Percentiles rank a stretch among this genome's conserved stretches.
Evolutionary conservation across 2,888 invertebrate genomes (phyloP).

Genomic region (Pristionchus japonicus): DNA sequence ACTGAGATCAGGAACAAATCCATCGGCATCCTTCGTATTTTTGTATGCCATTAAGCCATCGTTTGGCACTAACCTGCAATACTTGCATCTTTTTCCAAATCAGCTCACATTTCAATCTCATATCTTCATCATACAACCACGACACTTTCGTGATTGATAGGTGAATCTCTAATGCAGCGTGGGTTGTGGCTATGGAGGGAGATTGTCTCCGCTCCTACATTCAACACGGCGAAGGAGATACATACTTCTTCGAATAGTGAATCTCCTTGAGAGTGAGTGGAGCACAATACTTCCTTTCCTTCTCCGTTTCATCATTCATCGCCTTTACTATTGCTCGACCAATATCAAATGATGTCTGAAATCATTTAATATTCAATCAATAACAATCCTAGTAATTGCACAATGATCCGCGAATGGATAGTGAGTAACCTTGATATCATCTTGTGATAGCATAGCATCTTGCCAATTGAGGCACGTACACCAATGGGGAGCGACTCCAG

Average conservation of each 20-base stretch:
- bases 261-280: not conserved
- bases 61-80: conserved; percentile 1
- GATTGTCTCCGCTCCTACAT: too few species aligned
- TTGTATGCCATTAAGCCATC: not conserved
- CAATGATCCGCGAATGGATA: not conserved
- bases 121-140: not conserved
- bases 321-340: not conserved
- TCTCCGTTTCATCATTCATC: not conserved
- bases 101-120: not conserved
- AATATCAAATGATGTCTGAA: not conserved
- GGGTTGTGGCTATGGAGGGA: too few species aligned
- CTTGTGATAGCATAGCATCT: not conserved
- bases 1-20: conserved; percentile 48
- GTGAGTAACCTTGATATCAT: conserved; percentile 17
- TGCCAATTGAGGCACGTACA: conserved; percentile 43
- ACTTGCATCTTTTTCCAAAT: not conserved
- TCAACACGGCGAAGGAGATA: too few species aligned
- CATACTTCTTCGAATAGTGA: not conserved
- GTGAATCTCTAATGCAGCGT: too few species aligned
- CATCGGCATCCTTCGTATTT: conserved; percentile 46
- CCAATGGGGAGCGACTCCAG: conserved; percentile 18
- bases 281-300: not conserved
- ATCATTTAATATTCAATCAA: not conserved
- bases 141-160: too few species aligned
- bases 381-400: not conserved